Percentiles rank a stretch among this genome's conserved stretches.
Evolutionary conservation across 2,888 invertebrate species (phyloP).

Genomic region (Polyommatus icarus): DNA sequence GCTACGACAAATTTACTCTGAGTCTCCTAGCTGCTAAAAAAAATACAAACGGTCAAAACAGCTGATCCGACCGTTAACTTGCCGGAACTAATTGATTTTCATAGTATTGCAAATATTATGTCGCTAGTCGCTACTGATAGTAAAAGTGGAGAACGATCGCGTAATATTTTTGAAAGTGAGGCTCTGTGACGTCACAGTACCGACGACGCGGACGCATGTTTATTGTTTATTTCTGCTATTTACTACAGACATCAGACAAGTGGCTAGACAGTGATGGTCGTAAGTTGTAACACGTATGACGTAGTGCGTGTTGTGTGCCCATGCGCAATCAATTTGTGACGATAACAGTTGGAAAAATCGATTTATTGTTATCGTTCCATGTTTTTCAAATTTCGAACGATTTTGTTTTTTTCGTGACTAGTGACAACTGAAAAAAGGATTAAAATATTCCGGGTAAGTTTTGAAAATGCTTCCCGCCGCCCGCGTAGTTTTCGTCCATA

Average conservation of each 20-base stretch:
- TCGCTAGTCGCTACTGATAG: constrained; percentile 52
- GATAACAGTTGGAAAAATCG: too few species aligned
- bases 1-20: too few species aligned
- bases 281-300: background rate
- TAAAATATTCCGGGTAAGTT: background rate
- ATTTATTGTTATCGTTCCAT: background rate
- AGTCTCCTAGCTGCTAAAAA: too few species aligned
- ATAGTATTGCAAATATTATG: constrained; percentile 17
- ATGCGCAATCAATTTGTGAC: too few species aligned
- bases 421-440: background rate
- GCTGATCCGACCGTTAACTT: background rate
- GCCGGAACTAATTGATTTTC: background rate
- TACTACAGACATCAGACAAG: background rate
- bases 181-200: constrained; percentile 58
- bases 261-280: background rate
- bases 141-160: constrained; percentile 58
- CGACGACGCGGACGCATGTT: background rate
- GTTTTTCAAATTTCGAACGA: background rate
- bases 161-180: constrained; percentile 64
- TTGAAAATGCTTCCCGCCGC: background rate
- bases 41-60: background rate
- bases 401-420: background rate
- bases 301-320: background rate
- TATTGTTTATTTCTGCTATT: background rate
- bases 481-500: background rate